Base-by-base conservation (phyloP, 2,888 invertebrate species). In the Eledone cirrhosa region DNA sequence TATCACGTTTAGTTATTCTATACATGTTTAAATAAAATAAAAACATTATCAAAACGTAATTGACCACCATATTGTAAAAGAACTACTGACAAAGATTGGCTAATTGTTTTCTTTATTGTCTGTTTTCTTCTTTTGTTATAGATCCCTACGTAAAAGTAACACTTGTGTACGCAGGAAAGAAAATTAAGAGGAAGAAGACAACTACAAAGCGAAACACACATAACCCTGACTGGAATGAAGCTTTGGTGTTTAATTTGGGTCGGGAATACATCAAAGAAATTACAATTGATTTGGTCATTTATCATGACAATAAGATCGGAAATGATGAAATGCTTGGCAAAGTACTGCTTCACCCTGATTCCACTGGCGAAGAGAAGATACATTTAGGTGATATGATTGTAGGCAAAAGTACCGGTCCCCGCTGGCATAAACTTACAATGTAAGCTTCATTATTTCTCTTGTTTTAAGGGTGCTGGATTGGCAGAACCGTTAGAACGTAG, bases 151-250 rank as follows among this genome's bases (percentile, higher is more conserved):
- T 96, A 27, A 94, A 97, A 92, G 95, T 97, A 77, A 95, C 95
- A n/a, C 92, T 96, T 77, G 94, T 94, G 86, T 95, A 95, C 85
- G 96, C 96, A 1, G 96, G 95, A 87, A 93, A 95, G 77, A 94
- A 95, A 48, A 95, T 96, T 91, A 95, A 95, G 92, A 88, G 88
- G 83, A 97, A 96, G 93, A 97, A 97, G 92, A 97, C 96, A 53
- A 94, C 95, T 19, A 94, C 94, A 80, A 93, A 93, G 80, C 94
- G 94, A 89, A 93, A 94, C 65, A 95, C 94, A 82, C 93, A 93
- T 84, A 94, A 94, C 91, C 97, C 97, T 1, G 94, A 95, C 16
- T 97, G 97, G 97, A 97, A 97, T 90, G 97, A 97, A 91, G 96
- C 97, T 27, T 93, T 97, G 81, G 94, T 95, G 41, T 97, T 97